Percentiles rank a stretch among this genome's conserved stretches.
Conservation (phyloP, 2,888 invertebrate genomes). For the Erannis defoliaria region DNA sequence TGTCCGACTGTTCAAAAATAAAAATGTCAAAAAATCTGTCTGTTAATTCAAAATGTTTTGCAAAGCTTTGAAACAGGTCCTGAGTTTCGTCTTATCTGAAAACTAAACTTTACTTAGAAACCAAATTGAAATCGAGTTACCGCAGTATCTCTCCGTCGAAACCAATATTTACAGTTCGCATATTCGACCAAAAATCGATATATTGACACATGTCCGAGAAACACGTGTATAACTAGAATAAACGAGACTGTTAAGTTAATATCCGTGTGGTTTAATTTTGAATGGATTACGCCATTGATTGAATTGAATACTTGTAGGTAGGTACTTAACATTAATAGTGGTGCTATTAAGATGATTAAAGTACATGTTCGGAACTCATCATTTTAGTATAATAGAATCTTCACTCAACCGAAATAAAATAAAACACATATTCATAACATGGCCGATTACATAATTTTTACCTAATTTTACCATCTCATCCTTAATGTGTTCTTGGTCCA, state of each 20-base stretch:
- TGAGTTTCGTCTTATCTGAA: too few species aligned
- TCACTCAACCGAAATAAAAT: too few species aligned
- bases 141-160: slow-evolving; percentile 3
- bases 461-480: too few species aligned
- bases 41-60: too few species aligned
- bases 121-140: slow-evolving; percentile 9
- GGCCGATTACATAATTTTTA: too few species aligned
- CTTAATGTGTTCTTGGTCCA: too few species aligned
- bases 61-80: too few species aligned
- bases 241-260: slow-evolving; percentile 19
- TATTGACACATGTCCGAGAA: slow-evolving; percentile 32
- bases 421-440: too few species aligned
- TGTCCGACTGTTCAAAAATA: too few species aligned
- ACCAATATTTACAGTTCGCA: slow-evolving; percentile 28
- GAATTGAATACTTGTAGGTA: slow-evolving; percentile 1
- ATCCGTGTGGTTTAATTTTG: slow-evolving; percentile 23
- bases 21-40: too few species aligned
- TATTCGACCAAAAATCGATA: slow-evolving; percentile 26
- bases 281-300: slow-evolving; percentile 25
- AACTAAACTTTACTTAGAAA: not conserved
- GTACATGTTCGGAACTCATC: too few species aligned
- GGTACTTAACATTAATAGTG: not conserved
- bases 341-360: not conserved
- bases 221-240: slow-evolving; percentile 19
- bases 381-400: too few species aligned